Evolutionary conservation across 2,797 vertebrate species (phyloP).

Genomic region (Myripristis jacobus): DNA sequence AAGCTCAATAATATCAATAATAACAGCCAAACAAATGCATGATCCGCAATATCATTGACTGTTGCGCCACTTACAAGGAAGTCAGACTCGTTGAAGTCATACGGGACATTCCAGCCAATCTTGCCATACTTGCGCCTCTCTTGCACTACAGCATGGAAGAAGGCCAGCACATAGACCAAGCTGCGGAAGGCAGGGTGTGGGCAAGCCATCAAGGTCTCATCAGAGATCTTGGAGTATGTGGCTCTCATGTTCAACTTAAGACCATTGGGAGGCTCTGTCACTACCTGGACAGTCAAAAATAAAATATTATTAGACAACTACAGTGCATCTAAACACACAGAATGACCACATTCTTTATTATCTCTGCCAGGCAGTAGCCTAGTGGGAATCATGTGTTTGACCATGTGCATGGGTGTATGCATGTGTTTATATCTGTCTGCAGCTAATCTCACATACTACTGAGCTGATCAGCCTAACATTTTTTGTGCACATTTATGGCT

Average conservation of each 20-base stretch:
- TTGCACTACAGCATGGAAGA: conserved; percentile 98
- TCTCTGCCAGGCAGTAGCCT: too few relatives aligned
- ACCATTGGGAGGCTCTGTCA: conserved; percentile 95
- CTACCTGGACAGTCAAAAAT: conserved; percentile 84
- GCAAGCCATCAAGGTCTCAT: conserved; percentile 84
- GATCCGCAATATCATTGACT: not conserved
- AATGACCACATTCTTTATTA: too few relatives aligned
- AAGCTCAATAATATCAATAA: not conserved
- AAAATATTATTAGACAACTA: conserved; percentile 8
- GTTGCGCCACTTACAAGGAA: conserved; percentile 85
- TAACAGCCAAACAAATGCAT: not conserved
- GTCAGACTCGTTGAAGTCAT: conserved; percentile 97
- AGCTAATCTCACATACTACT: too few relatives aligned
- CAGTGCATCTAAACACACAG: conserved; percentile 17
- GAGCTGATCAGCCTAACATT: too few relatives aligned
- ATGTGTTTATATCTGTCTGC: too few relatives aligned
- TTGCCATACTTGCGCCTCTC: conserved; percentile 98
- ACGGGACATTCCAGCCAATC: conserved; percentile 95
- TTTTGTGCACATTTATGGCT: too few relatives aligned
- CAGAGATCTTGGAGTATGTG: conserved; percentile 92
- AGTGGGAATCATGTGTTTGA: too few relatives aligned
- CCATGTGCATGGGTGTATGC: too few relatives aligned
- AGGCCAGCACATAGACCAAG: conserved; percentile 92
- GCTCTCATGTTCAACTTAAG: conserved; percentile 96
- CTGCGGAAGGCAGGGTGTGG: conserved; percentile 89